Evolutionary conservation across 2,113 vertebrate genomes (phyloP).

Genomic region (Tupaia tana): DNA sequence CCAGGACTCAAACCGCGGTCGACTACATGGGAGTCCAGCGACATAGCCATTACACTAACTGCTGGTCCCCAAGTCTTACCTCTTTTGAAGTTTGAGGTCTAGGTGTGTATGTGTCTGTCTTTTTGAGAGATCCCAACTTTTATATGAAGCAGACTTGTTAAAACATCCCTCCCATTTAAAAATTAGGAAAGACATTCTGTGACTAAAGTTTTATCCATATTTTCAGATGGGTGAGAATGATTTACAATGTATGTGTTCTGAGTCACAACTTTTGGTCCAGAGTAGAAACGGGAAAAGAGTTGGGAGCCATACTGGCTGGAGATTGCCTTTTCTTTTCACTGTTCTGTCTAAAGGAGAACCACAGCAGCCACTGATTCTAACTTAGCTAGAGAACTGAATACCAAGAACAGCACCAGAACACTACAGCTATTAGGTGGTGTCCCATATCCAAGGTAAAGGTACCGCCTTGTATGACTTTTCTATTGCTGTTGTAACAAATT

Average conservation of each 20-base stretch:
- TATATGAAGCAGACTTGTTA: not conserved
- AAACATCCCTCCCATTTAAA: not conserved
- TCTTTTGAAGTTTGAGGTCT: not conserved
- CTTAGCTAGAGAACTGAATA: not conserved
- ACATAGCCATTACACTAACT: too few relatives aligned
- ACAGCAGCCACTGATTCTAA: not conserved
- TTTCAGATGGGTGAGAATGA: not conserved
- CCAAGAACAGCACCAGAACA: too few relatives aligned
- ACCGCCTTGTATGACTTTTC: not conserved
- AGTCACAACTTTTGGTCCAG: not conserved
- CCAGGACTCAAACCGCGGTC: too few relatives aligned
- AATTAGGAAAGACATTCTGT: not conserved
- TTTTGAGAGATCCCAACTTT: not conserved
- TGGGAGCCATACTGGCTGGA: not conserved
- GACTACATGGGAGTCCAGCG: too few relatives aligned
- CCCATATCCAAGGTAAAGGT: not conserved
- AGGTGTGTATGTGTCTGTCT: not conserved
- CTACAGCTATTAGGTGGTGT: not conserved
- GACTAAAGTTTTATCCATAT: not conserved
- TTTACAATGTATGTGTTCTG: not conserved
- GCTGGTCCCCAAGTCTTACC: too few relatives aligned
- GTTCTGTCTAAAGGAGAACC: not conserved
- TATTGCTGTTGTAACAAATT: not conserved
- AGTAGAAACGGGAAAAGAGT: not conserved
- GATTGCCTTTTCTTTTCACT: not conserved